A percentile compares a stretch with the other conserved stretches of the same genome.
Conservation (phyloP, 2,113 vertebrate genomes). For the Peromyscus maniculatus region DNA sequence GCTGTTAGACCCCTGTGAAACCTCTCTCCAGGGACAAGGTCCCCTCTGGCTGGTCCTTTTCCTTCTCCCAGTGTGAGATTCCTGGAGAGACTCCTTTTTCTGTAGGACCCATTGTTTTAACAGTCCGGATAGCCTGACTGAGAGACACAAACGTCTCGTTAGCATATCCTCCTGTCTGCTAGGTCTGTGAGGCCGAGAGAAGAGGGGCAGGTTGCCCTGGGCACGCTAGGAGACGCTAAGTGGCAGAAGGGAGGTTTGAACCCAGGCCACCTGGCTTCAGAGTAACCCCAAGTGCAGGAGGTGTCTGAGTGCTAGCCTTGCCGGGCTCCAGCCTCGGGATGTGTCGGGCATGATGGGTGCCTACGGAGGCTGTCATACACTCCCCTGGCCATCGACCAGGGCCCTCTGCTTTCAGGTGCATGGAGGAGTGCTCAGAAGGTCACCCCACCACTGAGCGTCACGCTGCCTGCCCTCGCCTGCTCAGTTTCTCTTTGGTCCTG, state of each 20-base stretch:
- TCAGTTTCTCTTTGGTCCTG: neutral
- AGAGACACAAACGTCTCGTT: neutral
- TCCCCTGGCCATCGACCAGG: rapidly evolving
- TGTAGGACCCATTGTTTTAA: neutral
- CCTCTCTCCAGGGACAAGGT: neutral
- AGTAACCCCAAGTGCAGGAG: neutral
- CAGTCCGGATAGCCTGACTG: neutral
- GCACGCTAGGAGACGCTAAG: neutral
- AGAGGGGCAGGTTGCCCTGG: neutral
- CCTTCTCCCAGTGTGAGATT: neutral
- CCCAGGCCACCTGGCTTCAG: neutral
- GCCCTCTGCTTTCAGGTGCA: neutral
- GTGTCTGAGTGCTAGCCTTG: neutral
- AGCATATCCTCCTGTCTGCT: neutral
- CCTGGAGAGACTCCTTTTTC: neutral
- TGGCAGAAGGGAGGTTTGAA: neutral
- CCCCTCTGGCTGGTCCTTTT: neutral
- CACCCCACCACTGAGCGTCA: rapidly evolving
- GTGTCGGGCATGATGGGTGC: neutral
- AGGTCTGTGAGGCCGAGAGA: neutral
- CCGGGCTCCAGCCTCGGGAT: neutral
- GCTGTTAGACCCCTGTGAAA: neutral
- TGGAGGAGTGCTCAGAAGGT: neutral
- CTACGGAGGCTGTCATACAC: neutral
- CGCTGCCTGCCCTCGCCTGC: neutral